Percentiles rank a stretch among this genome's conserved stretches.
Conservation (phyloP, 1,140 invertebrate species). For the Homarus americanus region DNA sequence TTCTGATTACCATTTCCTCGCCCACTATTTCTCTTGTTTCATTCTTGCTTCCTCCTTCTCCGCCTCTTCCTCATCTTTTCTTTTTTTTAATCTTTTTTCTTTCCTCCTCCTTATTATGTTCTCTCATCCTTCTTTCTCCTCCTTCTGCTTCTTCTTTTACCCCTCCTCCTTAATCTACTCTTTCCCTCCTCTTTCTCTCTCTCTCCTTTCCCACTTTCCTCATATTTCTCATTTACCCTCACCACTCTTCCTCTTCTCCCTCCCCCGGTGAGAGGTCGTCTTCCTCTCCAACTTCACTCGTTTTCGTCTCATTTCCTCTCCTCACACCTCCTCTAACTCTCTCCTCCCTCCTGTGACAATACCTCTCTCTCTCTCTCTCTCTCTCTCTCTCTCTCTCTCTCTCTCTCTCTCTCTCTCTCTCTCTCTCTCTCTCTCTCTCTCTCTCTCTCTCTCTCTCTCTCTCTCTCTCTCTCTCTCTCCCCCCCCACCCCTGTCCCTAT, state of each 20-base stretch:
- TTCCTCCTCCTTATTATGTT: not conserved
- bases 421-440: not conserved
- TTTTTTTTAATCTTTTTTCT: not conserved
- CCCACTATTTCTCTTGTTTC: not conserved
- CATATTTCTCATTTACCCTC: not conserved
- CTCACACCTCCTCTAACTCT: no score
- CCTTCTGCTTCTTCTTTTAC: constrained; percentile 16
- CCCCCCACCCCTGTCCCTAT: not conserved
- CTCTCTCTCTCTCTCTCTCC: not conserved
- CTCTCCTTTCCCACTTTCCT: not conserved
- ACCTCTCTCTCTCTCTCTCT: not conserved
- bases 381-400: not conserved
- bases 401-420: not conserved
- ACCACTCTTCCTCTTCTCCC: constrained; percentile 1
- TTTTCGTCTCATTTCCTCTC: not conserved
- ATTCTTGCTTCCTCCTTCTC: not conserved
- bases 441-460: not conserved
- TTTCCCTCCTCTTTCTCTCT: not conserved
- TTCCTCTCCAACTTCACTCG: not conserved
- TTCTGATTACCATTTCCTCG: not conserved
- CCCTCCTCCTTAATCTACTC: constrained; percentile 7
- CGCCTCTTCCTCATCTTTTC: not conserved
- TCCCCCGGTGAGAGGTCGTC: no score
- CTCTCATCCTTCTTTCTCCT: not conserved
- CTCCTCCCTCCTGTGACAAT: no score